Conservation (phyloP, 2,888 invertebrate genomes). For the Hydroisotoma schaefferi region DNA sequence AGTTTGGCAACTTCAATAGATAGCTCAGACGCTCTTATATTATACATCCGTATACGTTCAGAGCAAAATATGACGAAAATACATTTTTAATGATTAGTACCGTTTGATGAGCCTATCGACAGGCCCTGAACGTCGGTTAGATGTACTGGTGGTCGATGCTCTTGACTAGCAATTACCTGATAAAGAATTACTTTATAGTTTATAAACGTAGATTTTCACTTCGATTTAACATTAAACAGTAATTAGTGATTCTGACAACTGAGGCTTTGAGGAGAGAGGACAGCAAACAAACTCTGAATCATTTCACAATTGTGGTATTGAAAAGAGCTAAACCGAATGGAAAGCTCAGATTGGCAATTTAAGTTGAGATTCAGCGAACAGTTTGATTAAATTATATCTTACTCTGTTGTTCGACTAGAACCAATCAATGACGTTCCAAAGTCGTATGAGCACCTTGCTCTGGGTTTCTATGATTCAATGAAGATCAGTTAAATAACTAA, state of each 20-base stretch:
- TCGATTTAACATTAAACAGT: too few relatives aligned
- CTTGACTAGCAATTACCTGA: too few relatives aligned
- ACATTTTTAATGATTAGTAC: background rate
- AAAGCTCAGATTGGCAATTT: background rate
- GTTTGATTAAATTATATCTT: too few relatives aligned
- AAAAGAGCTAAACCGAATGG: conserved; percentile 4
- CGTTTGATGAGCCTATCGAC: background rate
- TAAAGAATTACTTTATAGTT: too few relatives aligned
- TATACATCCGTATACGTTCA: too few relatives aligned
- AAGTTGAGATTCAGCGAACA: background rate
- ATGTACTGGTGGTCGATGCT: background rate
- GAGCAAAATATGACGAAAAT: background rate
- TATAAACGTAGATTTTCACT: too few relatives aligned
- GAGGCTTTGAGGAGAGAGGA: background rate
- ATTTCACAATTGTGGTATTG: background rate
- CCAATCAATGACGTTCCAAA: too few relatives aligned
- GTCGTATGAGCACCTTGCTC: too few relatives aligned
- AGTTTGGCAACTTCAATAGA: conserved; percentile 2
- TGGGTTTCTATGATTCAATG: too few relatives aligned
- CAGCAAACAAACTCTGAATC: background rate
- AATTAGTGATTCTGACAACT: background rate
- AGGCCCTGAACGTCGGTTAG: background rate
- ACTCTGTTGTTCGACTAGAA: too few relatives aligned
- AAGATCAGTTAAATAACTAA: too few relatives aligned
- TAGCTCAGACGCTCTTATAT: background rate